Percentiles rank a stretch among this genome's conserved stretches.
phyloP scores from a whole-genome alignment of 2,797 vertebrate genomes.

The Pseudomugil gertrudae region DNA sequence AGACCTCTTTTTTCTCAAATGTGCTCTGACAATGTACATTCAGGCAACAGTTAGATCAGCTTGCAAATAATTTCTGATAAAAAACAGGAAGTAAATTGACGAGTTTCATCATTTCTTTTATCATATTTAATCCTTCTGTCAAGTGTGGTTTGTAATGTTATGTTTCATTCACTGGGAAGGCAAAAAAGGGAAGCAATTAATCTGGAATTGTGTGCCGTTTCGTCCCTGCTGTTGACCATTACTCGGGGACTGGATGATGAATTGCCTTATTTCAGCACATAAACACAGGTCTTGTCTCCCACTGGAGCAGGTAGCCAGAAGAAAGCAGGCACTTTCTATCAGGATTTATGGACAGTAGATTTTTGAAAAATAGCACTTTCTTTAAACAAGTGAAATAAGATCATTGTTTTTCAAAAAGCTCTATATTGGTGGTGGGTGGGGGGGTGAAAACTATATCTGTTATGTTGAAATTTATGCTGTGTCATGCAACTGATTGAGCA shows the following conservation, averaged over 20 bases:
- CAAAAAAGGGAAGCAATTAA: conserved; percentile 66
- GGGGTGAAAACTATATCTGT: conserved; percentile 23
- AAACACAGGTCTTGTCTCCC: conserved; percentile 69
- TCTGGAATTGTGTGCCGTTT: conserved; percentile 63
- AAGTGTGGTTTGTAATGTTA: conserved; percentile 41
- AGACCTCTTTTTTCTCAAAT: conserved; percentile 24
- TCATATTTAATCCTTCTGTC: conserved; percentile 41
- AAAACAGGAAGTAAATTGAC: conserved; percentile 24
- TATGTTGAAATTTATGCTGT: conserved; percentile 49
- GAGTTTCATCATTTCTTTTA: conserved; percentile 35
- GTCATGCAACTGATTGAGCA: conserved; percentile 50
- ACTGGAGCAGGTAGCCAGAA: conserved; percentile 54
- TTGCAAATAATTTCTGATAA: not conserved
- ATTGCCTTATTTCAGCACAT: conserved; percentile 74
- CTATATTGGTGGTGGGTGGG: not conserved
- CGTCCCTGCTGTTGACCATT: conserved; percentile 61
- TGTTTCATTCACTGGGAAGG: conserved; percentile 61
- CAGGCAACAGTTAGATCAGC: conserved; percentile 21
- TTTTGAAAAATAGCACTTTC: conserved; percentile 44
- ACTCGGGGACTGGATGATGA: conserved; percentile 68
- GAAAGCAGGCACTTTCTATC: conserved; percentile 34
- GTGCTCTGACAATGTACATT: conserved; percentile 16
- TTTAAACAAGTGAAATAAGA: conserved; percentile 52
- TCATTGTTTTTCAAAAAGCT: conserved; percentile 48
- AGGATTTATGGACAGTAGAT: conserved; percentile 60